These are phyloP conservation scores for Lamellibrachia satsuma DNA, from an alignment of 2,888 invertebrate species.

Conservation along the genomic window DNA sequence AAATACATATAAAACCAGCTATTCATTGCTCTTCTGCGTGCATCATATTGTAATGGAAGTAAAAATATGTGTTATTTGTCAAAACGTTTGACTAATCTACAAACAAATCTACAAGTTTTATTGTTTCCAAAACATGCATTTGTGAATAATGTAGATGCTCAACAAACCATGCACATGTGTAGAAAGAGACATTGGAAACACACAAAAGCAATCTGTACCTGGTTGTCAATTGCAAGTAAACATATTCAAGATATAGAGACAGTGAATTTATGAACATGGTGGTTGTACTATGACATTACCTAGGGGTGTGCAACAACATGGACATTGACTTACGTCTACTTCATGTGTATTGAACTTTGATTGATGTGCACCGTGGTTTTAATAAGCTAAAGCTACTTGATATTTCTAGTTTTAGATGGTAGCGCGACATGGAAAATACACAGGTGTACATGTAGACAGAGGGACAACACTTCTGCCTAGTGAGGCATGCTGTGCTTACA, in stretches of 20 bases:
- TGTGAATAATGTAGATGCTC: background rate
- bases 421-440: background rate
- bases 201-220: slow-evolving; percentile 18
- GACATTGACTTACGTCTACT: background rate
- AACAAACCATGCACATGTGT: background rate
- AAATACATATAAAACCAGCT: background rate
- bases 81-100: background rate
- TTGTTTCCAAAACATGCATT: background rate
- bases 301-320: background rate
- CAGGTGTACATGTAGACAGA: background rate
- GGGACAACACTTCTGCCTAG: slow-evolving; percentile 3
- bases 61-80: background rate
- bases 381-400: background rate
- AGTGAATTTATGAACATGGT: background rate
- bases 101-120: background rate
- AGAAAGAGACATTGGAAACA: background rate
- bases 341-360: background rate
- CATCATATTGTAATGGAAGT: background rate
- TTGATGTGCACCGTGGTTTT: background rate
- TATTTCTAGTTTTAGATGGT: background rate
- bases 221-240: background rate
- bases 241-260: background rate
- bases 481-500: slow-evolving; percentile 1
- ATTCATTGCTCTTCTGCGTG: background rate
- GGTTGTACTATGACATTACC: background rate